Evolutionary conservation across 1,140 invertebrate species (phyloP), one percentile per base, ranked within the genome.

Genomic region (Drosophila bocqueti): DNA sequence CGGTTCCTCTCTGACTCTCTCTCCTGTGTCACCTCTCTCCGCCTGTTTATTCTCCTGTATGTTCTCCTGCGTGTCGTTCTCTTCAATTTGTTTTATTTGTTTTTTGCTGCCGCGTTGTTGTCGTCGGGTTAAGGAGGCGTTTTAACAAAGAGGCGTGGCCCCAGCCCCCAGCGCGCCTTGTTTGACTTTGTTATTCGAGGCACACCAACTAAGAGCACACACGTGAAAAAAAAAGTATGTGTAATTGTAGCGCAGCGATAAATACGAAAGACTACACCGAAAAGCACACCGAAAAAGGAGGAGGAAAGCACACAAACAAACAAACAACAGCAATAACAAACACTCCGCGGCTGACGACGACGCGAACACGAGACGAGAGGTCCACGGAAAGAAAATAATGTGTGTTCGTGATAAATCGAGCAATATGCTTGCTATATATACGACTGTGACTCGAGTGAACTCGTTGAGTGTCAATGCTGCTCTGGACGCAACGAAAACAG

Each of bases 131-230:
- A 57, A 26, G 54, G 24, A 57, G 54, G 54, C 54, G 54, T 57
- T 57, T 57, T 57, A 10, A 57, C 54, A 57, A 57, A 57, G 54
- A 57, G 54, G 54, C 54, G 54, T 57, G 54, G 54, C 54, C 54
- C 36, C 54, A 57, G 54, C 36, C 54, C 54, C 21, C 21, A 40
- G 54, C 54, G 54, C 54, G 54, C 54, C 36, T 40, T 57, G 54
- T 85, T 86, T 86, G 65, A 82, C 83, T 85, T 85, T 86, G 77
- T 82, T 86, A 67, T 82, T 82, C 67, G 54, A 73, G 67, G 54
- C 54, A 77, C 62, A 77, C 62, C 60, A 73, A 47, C 24, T n/a
- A 71, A 68, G 40, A 40, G 46, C 38, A 71, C 42, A 76, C 61
- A 76, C 72, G 50, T 71, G 45, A 73, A 74, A 74, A 71, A 71